Percentiles rank a stretch among this genome's conserved stretches.
phyloP scores from a whole-genome alignment of 2,113 vertebrate species.

The Oriolus oriolus region DNA sequence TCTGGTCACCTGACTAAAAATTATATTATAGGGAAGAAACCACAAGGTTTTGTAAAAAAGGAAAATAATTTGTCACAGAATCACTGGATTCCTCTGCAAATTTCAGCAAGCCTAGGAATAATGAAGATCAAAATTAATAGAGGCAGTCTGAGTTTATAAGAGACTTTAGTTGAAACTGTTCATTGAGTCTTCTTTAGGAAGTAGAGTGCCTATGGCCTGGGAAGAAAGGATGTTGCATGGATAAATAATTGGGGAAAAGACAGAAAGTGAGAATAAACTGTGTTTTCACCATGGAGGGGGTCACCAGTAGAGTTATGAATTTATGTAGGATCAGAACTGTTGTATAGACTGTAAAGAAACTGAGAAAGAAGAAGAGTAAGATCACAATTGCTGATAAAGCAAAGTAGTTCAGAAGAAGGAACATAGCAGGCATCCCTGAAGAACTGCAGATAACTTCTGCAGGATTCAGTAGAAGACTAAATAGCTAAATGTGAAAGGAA shows the following conservation, averaged over 20 bases:
- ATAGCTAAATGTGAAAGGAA: neutral
- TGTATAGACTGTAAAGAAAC: neutral
- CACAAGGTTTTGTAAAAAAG: neutral
- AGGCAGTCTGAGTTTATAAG: neutral
- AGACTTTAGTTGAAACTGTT: neutral
- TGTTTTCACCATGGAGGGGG: neutral
- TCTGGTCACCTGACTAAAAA: neutral
- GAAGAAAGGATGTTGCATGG: neutral
- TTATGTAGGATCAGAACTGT: neutral
- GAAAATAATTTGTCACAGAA: neutral
- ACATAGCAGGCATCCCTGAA: neutral
- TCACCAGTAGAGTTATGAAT: neutral
- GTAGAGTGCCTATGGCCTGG: neutral
- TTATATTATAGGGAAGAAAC: neutral
- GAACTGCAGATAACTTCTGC: neutral
- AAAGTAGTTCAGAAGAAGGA: neutral
- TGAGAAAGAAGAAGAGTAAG: neutral
- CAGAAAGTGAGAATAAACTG: neutral
- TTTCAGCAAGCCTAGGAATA: neutral
- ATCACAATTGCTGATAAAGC: neutral
- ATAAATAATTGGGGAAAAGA: neutral
- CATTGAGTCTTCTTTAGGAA: neutral
- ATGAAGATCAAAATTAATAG: neutral
- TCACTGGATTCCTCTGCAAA: neutral
- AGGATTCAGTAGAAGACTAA: neutral